These are phyloP conservation scores for Muschampia plurimacula DNA, from an alignment of 2,888 invertebrate species.

Conservation along the genomic window DNA sequence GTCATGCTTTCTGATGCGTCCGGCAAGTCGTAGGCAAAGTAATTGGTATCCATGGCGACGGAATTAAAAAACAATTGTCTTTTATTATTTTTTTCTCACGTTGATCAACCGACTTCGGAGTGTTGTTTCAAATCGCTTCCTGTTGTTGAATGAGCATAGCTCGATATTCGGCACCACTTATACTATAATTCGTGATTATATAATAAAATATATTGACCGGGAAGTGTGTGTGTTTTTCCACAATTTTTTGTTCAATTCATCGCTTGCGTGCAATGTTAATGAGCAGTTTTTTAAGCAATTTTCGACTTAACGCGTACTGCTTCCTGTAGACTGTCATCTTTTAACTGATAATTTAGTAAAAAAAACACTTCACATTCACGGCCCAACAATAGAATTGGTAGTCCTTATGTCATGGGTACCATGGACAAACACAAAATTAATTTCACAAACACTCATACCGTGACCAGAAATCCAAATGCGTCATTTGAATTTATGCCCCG, in stretches of 20 bases:
- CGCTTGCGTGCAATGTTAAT: conserved; percentile 29
- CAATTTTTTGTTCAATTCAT: conserved; percentile 19
- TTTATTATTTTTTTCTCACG: conserved; percentile 41
- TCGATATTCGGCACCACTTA: conserved; percentile 10
- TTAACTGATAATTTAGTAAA: not conserved
- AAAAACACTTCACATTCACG: too few species aligned
- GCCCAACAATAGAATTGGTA: not conserved
- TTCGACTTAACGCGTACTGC: conserved; percentile 13
- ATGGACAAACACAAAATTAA: too few species aligned
- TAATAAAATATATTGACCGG: conserved; percentile 31
- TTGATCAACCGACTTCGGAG: conserved; percentile 41
- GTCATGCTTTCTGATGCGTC: conserved; percentile 44
- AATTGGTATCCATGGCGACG: not conserved
- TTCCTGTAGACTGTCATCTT: conserved; percentile 1
- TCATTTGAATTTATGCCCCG: too few species aligned
- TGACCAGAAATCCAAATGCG: too few species aligned
- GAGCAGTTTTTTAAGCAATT: conserved; percentile 12
- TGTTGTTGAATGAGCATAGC: not conserved
- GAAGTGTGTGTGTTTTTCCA: conserved; percentile 33
- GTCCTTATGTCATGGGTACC: too few species aligned
- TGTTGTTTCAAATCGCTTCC: conserved; percentile 21
- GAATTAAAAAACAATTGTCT: not conserved
- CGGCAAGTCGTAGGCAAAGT: not conserved
- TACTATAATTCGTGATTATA: conserved; percentile 24
- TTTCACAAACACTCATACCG: too few species aligned